Conservation (phyloP, 1,140 invertebrate genomes). For the Sminthurides bifidus region DNA sequence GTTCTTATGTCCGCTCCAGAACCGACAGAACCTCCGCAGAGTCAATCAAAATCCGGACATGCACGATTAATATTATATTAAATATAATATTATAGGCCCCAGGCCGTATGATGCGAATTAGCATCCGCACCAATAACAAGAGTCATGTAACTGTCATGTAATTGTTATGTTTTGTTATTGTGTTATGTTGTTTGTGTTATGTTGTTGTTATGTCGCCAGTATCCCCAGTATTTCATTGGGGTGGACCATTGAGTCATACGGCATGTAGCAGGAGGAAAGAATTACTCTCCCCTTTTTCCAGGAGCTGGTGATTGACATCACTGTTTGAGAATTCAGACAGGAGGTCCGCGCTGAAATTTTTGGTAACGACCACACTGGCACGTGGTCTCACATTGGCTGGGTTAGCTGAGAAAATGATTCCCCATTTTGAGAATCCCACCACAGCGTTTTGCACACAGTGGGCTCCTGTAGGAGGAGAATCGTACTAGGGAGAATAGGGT, state of each 20-base stretch:
- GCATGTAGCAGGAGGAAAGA: neutral
- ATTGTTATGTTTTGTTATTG: too few species aligned
- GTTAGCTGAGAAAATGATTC: neutral
- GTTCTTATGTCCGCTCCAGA: too few species aligned
- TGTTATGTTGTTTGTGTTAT: too few species aligned
- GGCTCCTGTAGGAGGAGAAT: neutral
- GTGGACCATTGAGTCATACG: neutral
- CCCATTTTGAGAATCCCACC: neutral
- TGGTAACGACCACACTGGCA: neutral
- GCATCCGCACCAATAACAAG: slow-evolving; percentile 11
- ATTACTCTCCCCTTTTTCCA: neutral
- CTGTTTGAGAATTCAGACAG: neutral
- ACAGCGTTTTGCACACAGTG: neutral
- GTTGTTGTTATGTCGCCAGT: neutral
- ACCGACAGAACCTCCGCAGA: too few species aligned
- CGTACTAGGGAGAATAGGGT: neutral
- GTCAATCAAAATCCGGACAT: too few species aligned
- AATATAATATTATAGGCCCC: too few species aligned
- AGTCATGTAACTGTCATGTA: too few species aligned
- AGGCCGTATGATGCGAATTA: slow-evolving; percentile 10
- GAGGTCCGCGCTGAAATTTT: neutral
- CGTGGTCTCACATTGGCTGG: neutral
- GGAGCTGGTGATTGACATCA: neutral
- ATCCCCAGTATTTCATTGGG: neutral
- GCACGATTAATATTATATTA: too few species aligned